These are phyloP conservation scores for Oscheius myriophilus DNA, from an alignment of 2,888 invertebrate genomes.

Conservation along the genomic window DNA sequence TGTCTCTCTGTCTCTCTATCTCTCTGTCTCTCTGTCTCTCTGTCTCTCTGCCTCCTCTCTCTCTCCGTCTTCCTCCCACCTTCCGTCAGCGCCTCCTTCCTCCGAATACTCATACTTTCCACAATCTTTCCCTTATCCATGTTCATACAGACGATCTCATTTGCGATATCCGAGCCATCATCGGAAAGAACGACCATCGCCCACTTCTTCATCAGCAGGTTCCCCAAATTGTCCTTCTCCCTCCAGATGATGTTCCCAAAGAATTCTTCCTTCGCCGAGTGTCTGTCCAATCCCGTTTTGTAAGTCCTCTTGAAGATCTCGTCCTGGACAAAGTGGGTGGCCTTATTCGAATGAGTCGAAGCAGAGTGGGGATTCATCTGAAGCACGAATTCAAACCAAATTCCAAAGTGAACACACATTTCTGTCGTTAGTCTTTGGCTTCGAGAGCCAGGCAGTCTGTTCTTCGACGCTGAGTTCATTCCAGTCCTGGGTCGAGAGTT, in stretches of 20 bases:
- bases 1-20: too few relatives aligned
- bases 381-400: too few relatives aligned
- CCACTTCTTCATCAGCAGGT: constrained; percentile 15
- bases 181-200: constrained; percentile 19
- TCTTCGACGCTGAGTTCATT: neutral
- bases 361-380: too few relatives aligned
- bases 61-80: neutral
- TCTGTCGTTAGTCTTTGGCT: neutral
- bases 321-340: constrained; percentile 10
- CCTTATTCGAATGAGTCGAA: neutral
- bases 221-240: constrained; percentile 17
- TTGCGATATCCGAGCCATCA: neutral
- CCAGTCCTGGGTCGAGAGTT: constrained; percentile 20
- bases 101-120: constrained; percentile 12
- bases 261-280: constrained; percentile 20
- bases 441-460: constrained; percentile 24
- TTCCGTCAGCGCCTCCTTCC: neutral
- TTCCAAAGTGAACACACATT: too few relatives aligned
- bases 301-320: constrained; percentile 17
- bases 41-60: neutral
- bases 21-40: neutral
- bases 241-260: constrained; percentile 24
- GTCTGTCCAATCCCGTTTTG: constrained; percentile 18
- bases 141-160: constrained; percentile 16
- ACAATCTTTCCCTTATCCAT: constrained; percentile 10